Conservation (phyloP, 2,113 vertebrate species). For the Suricata suricatta region DNA sequence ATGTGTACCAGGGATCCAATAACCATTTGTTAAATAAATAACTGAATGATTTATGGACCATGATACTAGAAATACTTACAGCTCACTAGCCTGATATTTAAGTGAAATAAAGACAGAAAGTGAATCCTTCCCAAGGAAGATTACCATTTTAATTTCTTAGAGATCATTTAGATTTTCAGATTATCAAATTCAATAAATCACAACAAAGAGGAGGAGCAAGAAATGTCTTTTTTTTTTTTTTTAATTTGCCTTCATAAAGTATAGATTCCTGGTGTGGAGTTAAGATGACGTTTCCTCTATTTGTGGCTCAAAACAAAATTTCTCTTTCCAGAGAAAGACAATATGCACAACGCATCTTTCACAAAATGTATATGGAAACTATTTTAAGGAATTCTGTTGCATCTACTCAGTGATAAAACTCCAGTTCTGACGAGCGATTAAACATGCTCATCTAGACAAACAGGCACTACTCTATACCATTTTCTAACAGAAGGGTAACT, state of each 20-base stretch:
- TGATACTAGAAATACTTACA: background rate
- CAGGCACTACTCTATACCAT: background rate
- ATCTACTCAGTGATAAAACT: background rate
- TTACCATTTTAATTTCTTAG: background rate
- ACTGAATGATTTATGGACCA: background rate
- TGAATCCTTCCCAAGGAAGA: background rate
- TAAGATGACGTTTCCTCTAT: background rate
- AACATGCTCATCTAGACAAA: background rate
- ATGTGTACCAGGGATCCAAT: background rate
- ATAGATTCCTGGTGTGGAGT: background rate
- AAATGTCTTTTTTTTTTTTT: background rate
- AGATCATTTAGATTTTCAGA: background rate
- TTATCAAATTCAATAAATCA: conserved; percentile 10
- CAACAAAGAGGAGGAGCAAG: background rate
- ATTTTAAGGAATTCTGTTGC: background rate
- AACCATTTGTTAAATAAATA: conserved; percentile 3
- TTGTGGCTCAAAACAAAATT: conserved; percentile 30
- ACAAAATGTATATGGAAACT: background rate
- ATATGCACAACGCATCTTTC: background rate
- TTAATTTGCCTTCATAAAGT: background rate
- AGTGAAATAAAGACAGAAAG: background rate
- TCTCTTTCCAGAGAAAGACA: background rate
- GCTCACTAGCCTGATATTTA: background rate
- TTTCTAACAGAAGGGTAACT: background rate
- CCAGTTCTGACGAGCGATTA: background rate